A percentile compares a stretch with the other conserved stretches of the same genome.
These are phyloP conservation scores for Dromaius novaehollandiae DNA, from an alignment of 2,113 vertebrate species.

Conservation along the genomic window DNA sequence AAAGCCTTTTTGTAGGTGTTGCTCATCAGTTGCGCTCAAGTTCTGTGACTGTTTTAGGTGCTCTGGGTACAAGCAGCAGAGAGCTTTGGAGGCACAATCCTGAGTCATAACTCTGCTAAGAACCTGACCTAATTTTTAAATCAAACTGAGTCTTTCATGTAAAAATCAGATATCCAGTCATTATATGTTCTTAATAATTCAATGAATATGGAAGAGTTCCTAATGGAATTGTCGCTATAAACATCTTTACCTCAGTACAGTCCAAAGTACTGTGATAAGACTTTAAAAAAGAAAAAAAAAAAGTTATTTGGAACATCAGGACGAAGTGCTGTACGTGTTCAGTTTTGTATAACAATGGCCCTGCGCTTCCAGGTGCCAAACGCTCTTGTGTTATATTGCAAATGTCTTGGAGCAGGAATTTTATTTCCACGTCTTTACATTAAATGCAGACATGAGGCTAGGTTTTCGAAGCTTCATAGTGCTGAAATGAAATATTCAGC, in stretches of 20 bases:
- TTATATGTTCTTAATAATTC: neutral
- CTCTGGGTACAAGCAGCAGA: too few relatives aligned
- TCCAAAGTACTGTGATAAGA: neutral
- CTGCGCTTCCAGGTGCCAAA: rapidly evolving
- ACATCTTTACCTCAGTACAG: neutral
- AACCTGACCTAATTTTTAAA: rapidly evolving
- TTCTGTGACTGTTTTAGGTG: neutral
- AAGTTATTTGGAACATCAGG: rapidly evolving
- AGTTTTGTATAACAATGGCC: neutral
- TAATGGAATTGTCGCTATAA: neutral
- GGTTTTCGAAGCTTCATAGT: neutral
- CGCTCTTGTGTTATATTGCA: rapidly evolving
- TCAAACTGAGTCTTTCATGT: neutral
- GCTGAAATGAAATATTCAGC: neutral
- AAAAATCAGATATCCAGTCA: rapidly evolving
- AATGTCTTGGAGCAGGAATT: neutral
- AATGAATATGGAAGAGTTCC: neutral
- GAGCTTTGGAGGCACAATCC: too few relatives aligned
- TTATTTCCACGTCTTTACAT: neutral
- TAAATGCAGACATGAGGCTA: neutral
- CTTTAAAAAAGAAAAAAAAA: too few relatives aligned
- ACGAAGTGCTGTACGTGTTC: neutral
- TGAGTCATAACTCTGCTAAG: neutral
- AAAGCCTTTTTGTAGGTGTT: neutral
- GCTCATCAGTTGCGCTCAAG: neutral